These are phyloP conservation scores for Myoxocephalus aenaeus DNA, from an alignment of 2,797 vertebrate species.

Conservation along the genomic window DNA sequence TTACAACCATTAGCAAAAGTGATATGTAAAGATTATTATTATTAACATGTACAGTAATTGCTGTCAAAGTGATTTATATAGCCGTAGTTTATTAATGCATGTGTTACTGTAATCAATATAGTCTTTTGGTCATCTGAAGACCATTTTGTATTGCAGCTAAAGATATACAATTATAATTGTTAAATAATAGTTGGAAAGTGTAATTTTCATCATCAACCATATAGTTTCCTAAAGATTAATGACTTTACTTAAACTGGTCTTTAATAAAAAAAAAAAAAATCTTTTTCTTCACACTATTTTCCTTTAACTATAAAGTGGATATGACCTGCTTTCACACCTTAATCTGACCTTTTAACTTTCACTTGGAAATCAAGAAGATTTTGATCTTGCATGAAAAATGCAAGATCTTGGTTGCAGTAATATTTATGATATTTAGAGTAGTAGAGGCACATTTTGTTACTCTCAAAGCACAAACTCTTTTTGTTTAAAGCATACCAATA, in stretches of 20 bases:
- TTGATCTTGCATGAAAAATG: neutral
- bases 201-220: neutral
- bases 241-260: neutral
- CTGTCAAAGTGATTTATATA: neutral
- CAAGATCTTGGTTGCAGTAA: neutral
- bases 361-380: neutral
- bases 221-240: neutral
- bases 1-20: neutral
- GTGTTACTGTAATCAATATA: neutral
- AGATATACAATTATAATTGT: neutral
- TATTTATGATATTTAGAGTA: neutral
- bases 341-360: conserved; percentile 2
- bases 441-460: neutral
- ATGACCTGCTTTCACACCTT: neutral
- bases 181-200: neutral
- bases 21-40: neutral
- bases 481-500: neutral
- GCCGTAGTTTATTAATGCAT: neutral
- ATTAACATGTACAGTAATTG: neutral
- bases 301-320: neutral
- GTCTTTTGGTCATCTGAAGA: neutral
- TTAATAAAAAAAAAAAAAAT: too few relatives aligned
- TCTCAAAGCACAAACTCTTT: neutral
- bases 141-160: neutral
- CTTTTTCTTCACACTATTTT: neutral